Base-by-base conservation (phyloP, 2,797 vertebrate species). In the Benthosema pterotum region DNA sequence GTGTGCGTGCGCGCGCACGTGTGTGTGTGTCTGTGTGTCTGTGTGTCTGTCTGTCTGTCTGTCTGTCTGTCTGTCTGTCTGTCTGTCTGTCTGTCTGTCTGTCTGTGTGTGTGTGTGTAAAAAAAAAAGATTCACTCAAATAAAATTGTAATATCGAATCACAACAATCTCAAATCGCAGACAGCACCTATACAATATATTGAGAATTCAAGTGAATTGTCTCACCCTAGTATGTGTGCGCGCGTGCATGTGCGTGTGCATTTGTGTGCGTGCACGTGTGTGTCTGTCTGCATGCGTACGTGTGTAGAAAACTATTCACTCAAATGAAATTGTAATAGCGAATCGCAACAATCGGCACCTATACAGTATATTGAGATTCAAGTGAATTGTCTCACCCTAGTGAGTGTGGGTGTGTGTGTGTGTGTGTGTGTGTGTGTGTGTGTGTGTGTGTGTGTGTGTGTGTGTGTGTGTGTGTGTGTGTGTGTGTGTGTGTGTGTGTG, bases 71-170 rank as follows among this genome's bases (percentile, higher is more conserved):
- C 12, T 58, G 9, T 63, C 18, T 63, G 42, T 52, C 45, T 65
- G 43, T 54, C n/a, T 17, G 28, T 53, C 45, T 54, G 32, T 59
- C 22, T 52, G 25, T 58, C n/a, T 60, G 54, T 43, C 25, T 50
- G 18, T 46, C 12, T 58, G 9, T 63, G 28, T 63, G 42, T 52
- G 51, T 65, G 43, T 54, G n/a, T n/a, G n/a, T n/a, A n/a, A n/a
- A n/a, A n/a, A n/a, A n/a, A 51, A 43, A 52, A 43, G 4, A 22
- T 4, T 22, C 4, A 4, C 2, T 2, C 2, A 4, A 22, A 22
- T 22, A 22, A 2, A 22, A 22, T 22, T 4, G 19, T 22, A 22
- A 22, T 22, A 22, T 22, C 19, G 19, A 22, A 22, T 22, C 19
- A 4, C 19, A 22, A 22, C 19, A 22, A 22, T 22, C 2, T 22